phyloP scores from a whole-genome alignment of 2,113 vertebrate species.

The Myiagra hebetior region DNA sequence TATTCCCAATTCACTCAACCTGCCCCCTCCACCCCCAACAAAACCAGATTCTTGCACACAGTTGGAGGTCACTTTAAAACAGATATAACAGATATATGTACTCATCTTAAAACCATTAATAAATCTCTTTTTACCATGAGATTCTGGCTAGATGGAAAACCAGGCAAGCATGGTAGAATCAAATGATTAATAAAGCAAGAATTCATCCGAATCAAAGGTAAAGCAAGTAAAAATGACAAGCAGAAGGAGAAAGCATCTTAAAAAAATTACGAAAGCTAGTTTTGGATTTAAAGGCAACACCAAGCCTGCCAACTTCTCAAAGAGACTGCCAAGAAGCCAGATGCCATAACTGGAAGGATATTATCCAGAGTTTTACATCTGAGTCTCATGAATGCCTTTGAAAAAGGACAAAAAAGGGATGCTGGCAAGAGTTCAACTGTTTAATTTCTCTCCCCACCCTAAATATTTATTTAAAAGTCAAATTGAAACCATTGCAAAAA shows the following conservation, averaged over 20 bases:
- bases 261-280: conserved; percentile 43
- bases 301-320: conserved; percentile 42
- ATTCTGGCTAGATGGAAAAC: conserved; percentile 7
- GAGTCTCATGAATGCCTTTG: conserved; percentile 34
- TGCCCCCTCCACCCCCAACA: rapidly evolving
- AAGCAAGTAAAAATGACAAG: conserved; percentile 44
- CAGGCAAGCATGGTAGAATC: background rate
- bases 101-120: background rate
- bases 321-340: conserved; percentile 55
- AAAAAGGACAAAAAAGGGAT: conserved; percentile 32
- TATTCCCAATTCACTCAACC: background rate
- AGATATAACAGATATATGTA: background rate
- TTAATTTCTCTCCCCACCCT: conserved; percentile 57
- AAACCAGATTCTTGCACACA: background rate
- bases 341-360: conserved; percentile 45
- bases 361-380: conserved; percentile 35
- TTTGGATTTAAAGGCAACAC: conserved; percentile 46
- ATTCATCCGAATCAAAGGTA: conserved; percentile 41
- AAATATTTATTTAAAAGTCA: conserved; percentile 69
- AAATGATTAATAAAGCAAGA: conserved; percentile 31
- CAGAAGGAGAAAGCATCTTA: conserved; percentile 21
- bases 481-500: conserved; percentile 62
- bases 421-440: conserved; percentile 28
- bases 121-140: background rate
- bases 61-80: background rate